Conservation (phyloP, 1,140 invertebrate species). For the Pseudomyrmex dendroicus region DNA sequence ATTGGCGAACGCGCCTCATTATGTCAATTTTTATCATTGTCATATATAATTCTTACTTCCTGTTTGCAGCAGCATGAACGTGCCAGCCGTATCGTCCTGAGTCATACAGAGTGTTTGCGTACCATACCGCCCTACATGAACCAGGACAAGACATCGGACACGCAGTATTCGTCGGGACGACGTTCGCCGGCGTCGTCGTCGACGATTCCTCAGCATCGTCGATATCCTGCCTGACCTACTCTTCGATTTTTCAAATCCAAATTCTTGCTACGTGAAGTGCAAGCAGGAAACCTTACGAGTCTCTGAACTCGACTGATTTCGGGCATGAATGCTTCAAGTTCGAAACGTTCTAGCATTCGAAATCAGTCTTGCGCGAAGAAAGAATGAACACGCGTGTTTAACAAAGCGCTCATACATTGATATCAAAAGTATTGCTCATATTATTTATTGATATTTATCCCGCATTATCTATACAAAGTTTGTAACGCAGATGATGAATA, state of each 20-base stretch:
- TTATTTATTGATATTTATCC: neutral
- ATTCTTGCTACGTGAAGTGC: neutral
- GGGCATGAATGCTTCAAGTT: neutral
- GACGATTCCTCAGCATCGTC: constrained; percentile 28
- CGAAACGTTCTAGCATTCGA: neutral
- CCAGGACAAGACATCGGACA: constrained; percentile 76
- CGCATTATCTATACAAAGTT: neutral
- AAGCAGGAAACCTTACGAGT: neutral
- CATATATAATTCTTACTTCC: too few relatives aligned
- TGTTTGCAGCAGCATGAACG: constrained; percentile 61
- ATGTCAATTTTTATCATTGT: constrained; percentile 11
- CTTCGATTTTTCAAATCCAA: constrained; percentile 12
- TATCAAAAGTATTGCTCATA: neutral
- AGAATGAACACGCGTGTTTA: neutral
- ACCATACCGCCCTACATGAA: constrained; percentile 76
- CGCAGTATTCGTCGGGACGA: constrained; percentile 47
- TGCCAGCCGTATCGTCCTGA: constrained; percentile 74
- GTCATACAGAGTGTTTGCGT: constrained; percentile 76
- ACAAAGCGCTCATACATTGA: too few relatives aligned
- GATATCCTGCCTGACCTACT: constrained; percentile 16
- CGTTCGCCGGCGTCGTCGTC: neutral
- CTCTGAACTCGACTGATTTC: neutral
- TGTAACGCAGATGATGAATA: neutral
- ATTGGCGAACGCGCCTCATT: neutral
- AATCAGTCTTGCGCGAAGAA: neutral